phyloP scores from a whole-genome alignment of 2,888 invertebrate species.

The Geotrupes spiniger region DNA sequence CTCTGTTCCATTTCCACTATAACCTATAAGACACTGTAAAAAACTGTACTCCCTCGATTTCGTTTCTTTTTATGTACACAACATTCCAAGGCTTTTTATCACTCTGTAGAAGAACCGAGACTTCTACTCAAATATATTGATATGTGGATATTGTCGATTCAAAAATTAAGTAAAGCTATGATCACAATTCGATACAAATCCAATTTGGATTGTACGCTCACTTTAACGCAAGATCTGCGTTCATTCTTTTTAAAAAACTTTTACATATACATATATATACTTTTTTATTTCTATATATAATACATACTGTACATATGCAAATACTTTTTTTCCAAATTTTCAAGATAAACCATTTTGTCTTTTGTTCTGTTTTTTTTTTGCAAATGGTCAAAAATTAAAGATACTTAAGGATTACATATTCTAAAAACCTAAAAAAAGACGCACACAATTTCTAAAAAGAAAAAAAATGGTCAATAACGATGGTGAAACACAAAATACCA shows the following conservation, averaged over 20 bases:
- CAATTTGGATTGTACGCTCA: constrained; percentile 13
- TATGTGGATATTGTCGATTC: constrained; percentile 50
- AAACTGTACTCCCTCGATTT: constrained; percentile 30
- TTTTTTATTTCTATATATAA: constrained; percentile 23
- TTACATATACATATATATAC: constrained; percentile 19
- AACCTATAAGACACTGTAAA: constrained; percentile 37
- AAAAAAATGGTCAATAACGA: constrained; percentile 17
- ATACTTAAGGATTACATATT: too few relatives aligned
- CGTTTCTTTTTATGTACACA: constrained; percentile 36
- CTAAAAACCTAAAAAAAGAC: too few relatives aligned
- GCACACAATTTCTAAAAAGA: too few relatives aligned
- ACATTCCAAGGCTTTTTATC: constrained; percentile 47
- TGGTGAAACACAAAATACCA: constrained; percentile 23
- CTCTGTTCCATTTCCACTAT: constrained; percentile 25
- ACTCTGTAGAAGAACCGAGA: constrained; percentile 40
- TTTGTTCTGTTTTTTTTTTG: too few relatives aligned
- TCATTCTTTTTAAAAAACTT: constrained; percentile 7
- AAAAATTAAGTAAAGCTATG: constrained; percentile 42
- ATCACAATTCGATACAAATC: constrained; percentile 34
- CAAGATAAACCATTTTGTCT: too few relatives aligned
- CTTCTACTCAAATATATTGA: constrained; percentile 37
- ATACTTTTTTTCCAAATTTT: constrained; percentile 14
- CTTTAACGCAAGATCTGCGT: constrained; percentile 12
- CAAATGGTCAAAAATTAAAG: too few relatives aligned
- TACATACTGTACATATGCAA: constrained; percentile 22